These are phyloP conservation scores for Amphiprion percula DNA, from an alignment of 2,113 vertebrate genomes.

Conservation along the genomic window DNA sequence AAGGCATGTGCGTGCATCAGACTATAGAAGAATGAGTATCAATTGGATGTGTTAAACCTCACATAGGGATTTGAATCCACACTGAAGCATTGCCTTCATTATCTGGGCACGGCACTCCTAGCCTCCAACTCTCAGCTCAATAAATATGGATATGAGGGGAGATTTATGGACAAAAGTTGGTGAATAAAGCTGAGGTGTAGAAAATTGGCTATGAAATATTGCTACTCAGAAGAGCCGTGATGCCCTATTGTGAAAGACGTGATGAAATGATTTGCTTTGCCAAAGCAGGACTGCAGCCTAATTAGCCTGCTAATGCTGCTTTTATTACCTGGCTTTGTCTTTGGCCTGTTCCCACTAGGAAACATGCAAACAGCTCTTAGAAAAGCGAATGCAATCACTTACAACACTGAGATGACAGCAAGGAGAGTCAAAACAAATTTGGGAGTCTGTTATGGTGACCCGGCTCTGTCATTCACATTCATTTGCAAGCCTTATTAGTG, in stretches of 20 bases:
- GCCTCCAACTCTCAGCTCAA: conserved; percentile 75
- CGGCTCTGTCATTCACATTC: conserved; percentile 40
- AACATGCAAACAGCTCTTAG: conserved; percentile 39
- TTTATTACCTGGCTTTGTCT: conserved; percentile 82
- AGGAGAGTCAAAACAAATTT: conserved; percentile 59
- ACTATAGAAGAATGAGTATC: conserved; percentile 47
- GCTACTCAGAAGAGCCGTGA: conserved; percentile 62
- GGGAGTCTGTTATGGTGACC: conserved; percentile 31
- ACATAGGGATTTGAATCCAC: conserved; percentile 69
- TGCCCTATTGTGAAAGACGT: conserved; percentile 66
- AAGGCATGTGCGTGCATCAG: conserved; percentile 39
- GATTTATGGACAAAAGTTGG: conserved; percentile 82
- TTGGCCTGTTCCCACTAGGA: conserved; percentile 60
- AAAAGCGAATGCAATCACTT: conserved; percentile 43
- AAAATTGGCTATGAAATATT: conserved; percentile 82
- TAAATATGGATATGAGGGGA: conserved; percentile 84
- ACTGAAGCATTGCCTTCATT: conserved; percentile 73
- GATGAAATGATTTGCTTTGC: conserved; percentile 81
- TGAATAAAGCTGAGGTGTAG: conserved; percentile 72
- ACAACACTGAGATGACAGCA: conserved; percentile 39
- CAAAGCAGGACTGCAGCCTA: conserved; percentile 76
- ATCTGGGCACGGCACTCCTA: conserved; percentile 62
- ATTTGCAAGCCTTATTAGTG: conserved; percentile 60
- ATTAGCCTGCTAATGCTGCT: conserved; percentile 83
- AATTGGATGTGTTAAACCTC: conserved; percentile 65